Conservation (phyloP, 2,797 vertebrate species). For the Glyptemys insculpta region DNA sequence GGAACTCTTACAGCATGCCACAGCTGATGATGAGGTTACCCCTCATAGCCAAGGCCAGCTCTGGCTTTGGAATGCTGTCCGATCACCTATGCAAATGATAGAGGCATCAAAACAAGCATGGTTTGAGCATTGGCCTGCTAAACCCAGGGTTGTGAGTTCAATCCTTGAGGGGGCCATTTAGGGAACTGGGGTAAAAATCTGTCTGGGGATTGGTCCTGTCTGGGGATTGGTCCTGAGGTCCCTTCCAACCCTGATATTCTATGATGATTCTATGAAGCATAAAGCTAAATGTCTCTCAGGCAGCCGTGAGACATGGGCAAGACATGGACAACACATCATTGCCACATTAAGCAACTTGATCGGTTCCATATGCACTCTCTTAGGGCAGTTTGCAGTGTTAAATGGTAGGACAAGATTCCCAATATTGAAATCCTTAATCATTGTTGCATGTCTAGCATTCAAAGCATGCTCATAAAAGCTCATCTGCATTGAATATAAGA, state of each 20-base stretch:
- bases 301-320: neutral
- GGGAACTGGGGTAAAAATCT: no score
- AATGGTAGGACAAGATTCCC: neutral
- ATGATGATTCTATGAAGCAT: no score
- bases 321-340: neutral
- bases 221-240: no score
- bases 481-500: neutral
- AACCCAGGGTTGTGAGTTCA: no score
- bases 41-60: neutral
- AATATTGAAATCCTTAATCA: neutral
- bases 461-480: neutral
- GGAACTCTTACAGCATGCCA: neutral
- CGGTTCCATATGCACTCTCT: neutral
- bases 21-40: neutral
- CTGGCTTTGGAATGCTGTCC: neutral
- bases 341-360: neutral
- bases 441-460: neutral
- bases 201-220: no score
- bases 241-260: no score
- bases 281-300: neutral
- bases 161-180: no score
- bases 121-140: no score
- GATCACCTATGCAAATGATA: neutral
- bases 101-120: neutral
- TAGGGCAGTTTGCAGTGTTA: neutral